A percentile compares a stretch with the other conserved stretches of the same genome.
Evolutionary conservation across 2,797 vertebrate species (phyloP).

Genomic region (Pipistrellus pygmaeus): DNA sequence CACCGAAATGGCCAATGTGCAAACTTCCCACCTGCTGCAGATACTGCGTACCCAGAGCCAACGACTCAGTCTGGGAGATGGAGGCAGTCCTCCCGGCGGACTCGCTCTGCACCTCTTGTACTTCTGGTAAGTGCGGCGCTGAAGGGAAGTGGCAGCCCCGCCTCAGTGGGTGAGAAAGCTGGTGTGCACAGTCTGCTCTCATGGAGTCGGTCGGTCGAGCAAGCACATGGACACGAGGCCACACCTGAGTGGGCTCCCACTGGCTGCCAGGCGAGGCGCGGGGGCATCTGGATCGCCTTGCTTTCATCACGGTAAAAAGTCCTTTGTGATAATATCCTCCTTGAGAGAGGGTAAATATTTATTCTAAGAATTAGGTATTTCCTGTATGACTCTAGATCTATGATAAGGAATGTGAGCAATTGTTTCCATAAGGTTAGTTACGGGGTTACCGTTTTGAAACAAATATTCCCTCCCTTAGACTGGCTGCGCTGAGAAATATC

Average conservation of each 20-base stretch:
- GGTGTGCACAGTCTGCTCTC: background rate
- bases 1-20: background rate
- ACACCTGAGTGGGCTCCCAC: background rate
- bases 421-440: constrained; percentile 49
- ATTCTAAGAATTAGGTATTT: constrained; percentile 69
- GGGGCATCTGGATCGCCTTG: background rate
- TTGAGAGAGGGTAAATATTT: constrained; percentile 67
- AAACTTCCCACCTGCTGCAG: background rate
- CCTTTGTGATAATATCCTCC: constrained; percentile 54
- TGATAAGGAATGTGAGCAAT: constrained; percentile 45
- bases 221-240: background rate
- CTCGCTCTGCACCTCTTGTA: background rate
- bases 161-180: background rate
- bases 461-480: constrained; percentile 25
- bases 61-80: background rate
- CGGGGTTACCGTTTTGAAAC: constrained; percentile 34
- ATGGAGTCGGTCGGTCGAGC: background rate
- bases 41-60: background rate
- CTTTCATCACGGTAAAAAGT: background rate
- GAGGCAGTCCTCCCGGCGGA: background rate
- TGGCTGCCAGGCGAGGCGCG: background rate
- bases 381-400: constrained; percentile 68
- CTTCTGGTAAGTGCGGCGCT: background rate
- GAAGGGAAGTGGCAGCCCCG: accelerated
- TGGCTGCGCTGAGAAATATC: background rate